Evolutionary conservation across 2,797 vertebrate genomes (phyloP).

Genomic region (Scyliorhinus canicula): DNA sequence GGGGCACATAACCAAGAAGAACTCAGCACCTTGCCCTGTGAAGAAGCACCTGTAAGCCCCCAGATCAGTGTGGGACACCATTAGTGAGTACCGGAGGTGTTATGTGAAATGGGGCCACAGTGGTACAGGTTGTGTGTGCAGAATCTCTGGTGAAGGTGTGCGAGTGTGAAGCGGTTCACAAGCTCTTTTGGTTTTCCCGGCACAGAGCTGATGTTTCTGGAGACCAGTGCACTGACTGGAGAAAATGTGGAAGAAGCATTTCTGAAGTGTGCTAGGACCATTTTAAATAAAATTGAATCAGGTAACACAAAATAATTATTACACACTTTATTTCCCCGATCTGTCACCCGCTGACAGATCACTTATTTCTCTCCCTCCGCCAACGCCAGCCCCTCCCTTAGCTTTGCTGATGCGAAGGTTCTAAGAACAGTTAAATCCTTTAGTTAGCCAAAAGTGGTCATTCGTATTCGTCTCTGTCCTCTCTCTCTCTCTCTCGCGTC

Average conservation of each 20-base stretch:
- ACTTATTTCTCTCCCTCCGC: neutral
- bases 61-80: neutral
- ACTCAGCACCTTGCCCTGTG: neutral
- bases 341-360: neutral
- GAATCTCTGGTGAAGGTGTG: constrained; percentile 35
- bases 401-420: neutral
- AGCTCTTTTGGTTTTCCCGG: constrained; percentile 39
- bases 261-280: constrained; percentile 84
- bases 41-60: neutral
- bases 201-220: constrained; percentile 86
- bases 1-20: neutral
- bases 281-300: constrained; percentile 90
- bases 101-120: accelerated
- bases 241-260: constrained; percentile 91
- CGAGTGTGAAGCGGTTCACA: neutral
- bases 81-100: neutral
- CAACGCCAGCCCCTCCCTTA: neutral
- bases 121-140: neutral
- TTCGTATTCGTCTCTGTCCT: too few relatives aligned
- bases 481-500: too few relatives aligned
- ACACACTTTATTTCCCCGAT: neutral
- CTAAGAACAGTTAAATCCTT: too few relatives aligned
- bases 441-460: neutral
- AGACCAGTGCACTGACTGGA: constrained; percentile 85
- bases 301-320: constrained; percentile 54